Evolutionary conservation across 2,888 invertebrate species (phyloP), one percentile per base, ranked within the genome.

Genomic region (Schizotus pectinicornis): DNA sequence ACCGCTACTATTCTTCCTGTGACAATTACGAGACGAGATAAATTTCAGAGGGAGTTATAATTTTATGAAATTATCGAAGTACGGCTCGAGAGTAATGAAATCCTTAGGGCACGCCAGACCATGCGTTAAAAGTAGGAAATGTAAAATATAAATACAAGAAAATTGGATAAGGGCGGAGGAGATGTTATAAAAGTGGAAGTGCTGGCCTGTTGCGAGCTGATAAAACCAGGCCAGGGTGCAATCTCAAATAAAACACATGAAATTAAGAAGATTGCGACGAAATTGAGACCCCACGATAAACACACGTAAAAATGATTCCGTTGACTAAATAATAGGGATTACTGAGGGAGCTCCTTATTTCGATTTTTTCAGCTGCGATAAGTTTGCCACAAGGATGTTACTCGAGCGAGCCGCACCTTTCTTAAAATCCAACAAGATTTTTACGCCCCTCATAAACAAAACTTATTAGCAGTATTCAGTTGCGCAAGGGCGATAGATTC

Each of bases 191-290:
- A 31, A 43, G 45, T 36, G 8, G 30, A 38, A 38, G 48, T 53
- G 45, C 41, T 30, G 34, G 37, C 12, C 42, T 52, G 52, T 34
- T 35, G 45, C 7, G 5, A 43, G 33, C 53, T 53, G 53, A 53
- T 53, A 53, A 53, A 53, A 41, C 8, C 11, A 32, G 32, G 33
- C 5, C n/a, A 11, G 22, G 9, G 22, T 14, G 38, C 46, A 45
- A 37, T 37, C 39, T 22, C 14, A 30, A 35, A 41, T 54, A 47
- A 39, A 47, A 38, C 22, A 53, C 38, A 46, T 7, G 46, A 53
- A 53, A 54, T 47, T 54, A 47, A 54, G 47, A 22, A 39, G 54
- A 54, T 54, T 54, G 39, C 35, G 11, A 22, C 22, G 9, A 34
- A 38, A 30, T 13, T 34, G 42, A 12, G 9, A 6, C 45, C 13